Base-by-base conservation (phyloP, 2,113 vertebrate species). In the Acanthochromis polyacanthus region DNA sequence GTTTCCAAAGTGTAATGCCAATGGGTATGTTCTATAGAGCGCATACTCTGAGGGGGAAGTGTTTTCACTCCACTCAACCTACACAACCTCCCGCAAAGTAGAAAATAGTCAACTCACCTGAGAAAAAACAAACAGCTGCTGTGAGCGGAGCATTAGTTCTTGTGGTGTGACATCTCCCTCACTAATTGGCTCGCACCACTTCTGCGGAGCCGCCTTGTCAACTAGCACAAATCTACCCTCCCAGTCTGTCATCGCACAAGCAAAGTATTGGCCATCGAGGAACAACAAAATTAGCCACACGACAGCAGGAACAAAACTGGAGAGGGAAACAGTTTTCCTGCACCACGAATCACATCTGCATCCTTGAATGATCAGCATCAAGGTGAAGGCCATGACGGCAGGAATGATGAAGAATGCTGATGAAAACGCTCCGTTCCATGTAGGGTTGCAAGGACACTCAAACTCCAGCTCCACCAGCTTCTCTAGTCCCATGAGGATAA, bases 401-500 rank as follows among this genome's bases (percentile, higher is more conserved):
- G 94, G 93, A 68, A 95, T 95, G 89, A 93, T 84, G 84, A 95
- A 94, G 93, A 94, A 94, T 0, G 92, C 93, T 16, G 91, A 93
- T 17, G 93, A 94, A 89, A 95, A 94, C 23, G 83, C 28, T 71
- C 86, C 92, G 69, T 94, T 94, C 93, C 91, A 93, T 8, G 81
- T 86, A 84, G 94, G 91, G 59, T 78, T 93, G 86, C 93, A 94
- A 73, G 93, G 94, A 93, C 92, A 95, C 91, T 93, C 88, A 89
- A 95, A 94, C 86, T 95, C 92, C 90, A 93, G 72, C 88, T 94
- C 93, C 87, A 93, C 91, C 80, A 94, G 83, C 83, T 94, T 94
- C 89, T 95, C 95, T 83, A 95, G 89, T 87, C 91, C 91, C 88
- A 94, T 93, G 78, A 95, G 90, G 84, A 95, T 93, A 48, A 95